Evolutionary conservation across 2,888 invertebrate genomes (phyloP).

Genomic region (Megamerina dolium): DNA sequence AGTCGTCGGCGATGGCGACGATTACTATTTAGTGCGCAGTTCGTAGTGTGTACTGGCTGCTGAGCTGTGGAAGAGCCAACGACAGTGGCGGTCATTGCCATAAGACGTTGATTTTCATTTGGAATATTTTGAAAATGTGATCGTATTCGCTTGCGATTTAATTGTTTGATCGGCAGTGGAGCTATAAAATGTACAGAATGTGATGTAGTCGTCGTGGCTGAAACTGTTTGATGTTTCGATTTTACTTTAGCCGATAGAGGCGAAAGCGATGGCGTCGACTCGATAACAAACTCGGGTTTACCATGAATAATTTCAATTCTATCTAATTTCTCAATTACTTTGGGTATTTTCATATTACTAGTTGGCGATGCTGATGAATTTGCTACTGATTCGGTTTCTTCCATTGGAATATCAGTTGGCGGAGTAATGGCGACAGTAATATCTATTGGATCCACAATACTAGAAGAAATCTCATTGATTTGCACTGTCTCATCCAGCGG

Average conservation of each 20-base stretch:
- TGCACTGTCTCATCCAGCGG: constrained; percentile 52
- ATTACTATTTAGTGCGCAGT: neutral
- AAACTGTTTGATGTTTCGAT: neutral
- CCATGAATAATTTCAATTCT: constrained; percentile 21
- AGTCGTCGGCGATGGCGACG: constrained; percentile 1
- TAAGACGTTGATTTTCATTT: constrained; percentile 38
- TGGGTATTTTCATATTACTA: neutral
- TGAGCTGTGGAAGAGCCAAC: no score
- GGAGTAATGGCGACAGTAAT: no score
- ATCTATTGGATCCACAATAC: constrained; percentile 7
- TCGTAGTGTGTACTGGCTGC: constrained; percentile 16
- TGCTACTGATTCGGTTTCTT: neutral
- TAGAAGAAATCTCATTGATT: constrained; percentile 62
- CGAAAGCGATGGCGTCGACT: no score
- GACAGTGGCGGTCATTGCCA: no score
- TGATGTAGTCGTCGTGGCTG: neutral
- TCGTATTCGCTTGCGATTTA: no score
- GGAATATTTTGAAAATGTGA: constrained; percentile 36
- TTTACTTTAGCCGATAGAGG: no score
- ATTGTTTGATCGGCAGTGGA: constrained; percentile 18
- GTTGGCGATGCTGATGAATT: neutral
- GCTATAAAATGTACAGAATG: neutral
- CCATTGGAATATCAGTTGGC: neutral
- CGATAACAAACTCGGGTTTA: neutral
- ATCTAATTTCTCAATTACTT: constrained; percentile 14